Evolutionary conservation across 2,797 vertebrate genomes (phyloP), one percentile per base, ranked within the genome.

Genomic region (Botia kubotai): DNA sequence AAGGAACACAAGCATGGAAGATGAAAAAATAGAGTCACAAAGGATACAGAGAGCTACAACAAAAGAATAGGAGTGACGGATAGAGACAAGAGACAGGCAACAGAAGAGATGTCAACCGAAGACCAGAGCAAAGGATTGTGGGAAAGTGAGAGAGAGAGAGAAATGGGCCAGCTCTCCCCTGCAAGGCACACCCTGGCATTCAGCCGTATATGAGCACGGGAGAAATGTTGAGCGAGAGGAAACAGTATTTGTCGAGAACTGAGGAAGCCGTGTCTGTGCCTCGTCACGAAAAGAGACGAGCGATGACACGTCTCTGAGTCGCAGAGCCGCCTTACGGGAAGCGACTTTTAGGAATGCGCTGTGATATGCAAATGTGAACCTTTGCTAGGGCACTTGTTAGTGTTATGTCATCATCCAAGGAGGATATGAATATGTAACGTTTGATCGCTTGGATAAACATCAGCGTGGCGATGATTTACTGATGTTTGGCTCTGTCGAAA

Each of bases 101-200:
- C 72, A 52, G 36, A 71, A 79, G 63, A 69, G 6, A 70, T 17
- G 52, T 74, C 71, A 73, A 43, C 62, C 21, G 0, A 36, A 77
- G 63, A 80, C 52, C 23, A 36, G 77, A 76, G 75, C 50, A n/a
- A 19, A 39, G 67, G 57, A 65, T 52, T 53, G 80, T 63, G 53
- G 73, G 75, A 71, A 71, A 53, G 17, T 60, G 29, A 73, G 66
- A 68, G 62, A 78, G 78, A 82, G 80, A 84, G n/a, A n/a, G n/a
- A n/a, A 80, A 85, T 86, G 84, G 78, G 86, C 53, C 82, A 85
- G 33, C 55, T 53, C 50, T 72, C 53, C 58, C 72, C 82, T 84
- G 75, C 80, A 79, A 86, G 84, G 83, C 84, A 84, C 69, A 77
- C 72, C 43, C 57, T 81, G 67, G 75, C 81, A 81, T 84, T 77